Conservation (phyloP, 2,888 invertebrate species). For the Bursaphelenchus okinawaensis region DNA sequence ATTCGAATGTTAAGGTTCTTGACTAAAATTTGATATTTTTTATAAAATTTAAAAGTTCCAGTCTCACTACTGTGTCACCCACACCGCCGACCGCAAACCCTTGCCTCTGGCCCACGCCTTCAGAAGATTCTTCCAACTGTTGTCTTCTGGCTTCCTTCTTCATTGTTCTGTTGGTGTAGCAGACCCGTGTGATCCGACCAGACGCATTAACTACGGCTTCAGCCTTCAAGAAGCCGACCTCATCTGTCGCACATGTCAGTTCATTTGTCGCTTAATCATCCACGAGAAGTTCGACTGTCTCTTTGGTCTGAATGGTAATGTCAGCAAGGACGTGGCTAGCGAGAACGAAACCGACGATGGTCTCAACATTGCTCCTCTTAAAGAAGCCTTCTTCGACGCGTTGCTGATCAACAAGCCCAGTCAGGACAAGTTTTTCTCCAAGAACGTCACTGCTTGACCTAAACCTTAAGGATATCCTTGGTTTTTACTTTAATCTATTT, state of each 20-base stretch:
- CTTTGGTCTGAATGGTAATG: neutral
- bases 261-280: conserved; percentile 74
- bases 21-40: neutral
- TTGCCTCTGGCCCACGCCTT: conserved; percentile 86
- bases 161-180: conserved; percentile 70
- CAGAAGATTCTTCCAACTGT: conserved; percentile 76
- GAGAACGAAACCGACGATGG: conserved; percentile 7
- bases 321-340: neutral
- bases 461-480: too few species aligned
- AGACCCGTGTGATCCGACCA: conserved; percentile 76
- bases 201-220: conserved; percentile 24
- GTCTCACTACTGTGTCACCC: conserved; percentile 86
- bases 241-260: conserved; percentile 88
- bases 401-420: conserved; percentile 4
- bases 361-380: conserved; percentile 10
- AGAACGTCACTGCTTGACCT: too few species aligned
- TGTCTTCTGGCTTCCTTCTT: conserved; percentile 87
- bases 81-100: conserved; percentile 69
- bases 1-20: neutral
- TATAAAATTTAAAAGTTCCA: conserved; percentile 37
- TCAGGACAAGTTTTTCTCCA: neutral
- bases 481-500: too few species aligned
- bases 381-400: conserved; percentile 2
- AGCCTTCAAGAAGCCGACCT: conserved; percentile 64
- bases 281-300: conserved; percentile 11